Base-by-base conservation (phyloP, 2,888 invertebrate genomes). In the Xestia sexstrigata region DNA sequence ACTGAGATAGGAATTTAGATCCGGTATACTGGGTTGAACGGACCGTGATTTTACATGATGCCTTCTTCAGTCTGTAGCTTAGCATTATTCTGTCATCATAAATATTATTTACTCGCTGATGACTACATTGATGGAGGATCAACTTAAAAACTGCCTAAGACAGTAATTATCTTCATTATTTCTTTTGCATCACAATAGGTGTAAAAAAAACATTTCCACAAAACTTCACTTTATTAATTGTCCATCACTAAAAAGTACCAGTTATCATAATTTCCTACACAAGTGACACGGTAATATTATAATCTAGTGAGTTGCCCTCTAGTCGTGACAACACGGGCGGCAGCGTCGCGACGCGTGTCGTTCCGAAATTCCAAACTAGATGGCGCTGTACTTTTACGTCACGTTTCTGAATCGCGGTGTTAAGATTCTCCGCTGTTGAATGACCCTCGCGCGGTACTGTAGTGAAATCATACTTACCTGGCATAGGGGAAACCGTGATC, bases 401-500 rank as follows among this genome's bases (percentile, higher is more conserved):
- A 85, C 75, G 47, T 42, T 72, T 30, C 74, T 81, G 81, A 80
- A 81, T 84, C 66, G 71, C 80, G 80, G 60, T 80, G 84, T 80
- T 84, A 67, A 79, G 85, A 81, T 71, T 84, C 81, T 72, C 85
- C 74, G 81, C 17, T 68, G 74, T 85, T 47, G 74, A 84, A 81
- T 0, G 81, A 81, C 81, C n/a, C 63, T 81, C 74, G 30, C 58
- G 13, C 15, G 1, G 0, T 58, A n/a, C n/a, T 15, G 4, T 30
- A 5, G 0, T 0, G 0, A 45, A 79, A 0, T 65, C 81, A 81
- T 81, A 84, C 81, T 81, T 81, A 81, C 85, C 85, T 84, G 81
- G 81, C 81, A 72, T 81, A 81, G 81, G 85, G 84, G 84, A 81
- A 1, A 81, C 81, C 81, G 84, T 81, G 81, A 81, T 81, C 81